Percentiles rank a stretch among this genome's conserved stretches.
These are phyloP conservation scores for Lochmaea capreae DNA, from an alignment of 2,888 invertebrate species.

Conservation along the genomic window DNA sequence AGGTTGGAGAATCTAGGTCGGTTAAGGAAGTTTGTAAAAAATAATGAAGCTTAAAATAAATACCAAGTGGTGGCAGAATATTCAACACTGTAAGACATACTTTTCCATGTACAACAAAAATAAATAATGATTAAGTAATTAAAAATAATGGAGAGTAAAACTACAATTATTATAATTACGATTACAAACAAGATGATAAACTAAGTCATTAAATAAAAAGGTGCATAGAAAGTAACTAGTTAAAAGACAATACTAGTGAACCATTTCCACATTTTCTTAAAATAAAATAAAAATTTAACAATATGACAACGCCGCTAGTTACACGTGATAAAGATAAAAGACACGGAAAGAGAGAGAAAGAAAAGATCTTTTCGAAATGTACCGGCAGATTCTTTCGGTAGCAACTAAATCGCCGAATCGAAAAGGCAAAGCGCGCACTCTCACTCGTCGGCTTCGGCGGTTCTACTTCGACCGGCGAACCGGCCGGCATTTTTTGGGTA, in stretches of 20 bases:
- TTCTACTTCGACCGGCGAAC: slow-evolving; percentile 9
- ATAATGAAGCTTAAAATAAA: too few relatives aligned
- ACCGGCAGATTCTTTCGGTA: slow-evolving; percentile 39
- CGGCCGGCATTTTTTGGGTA: slow-evolving; percentile 35
- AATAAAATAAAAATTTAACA: background rate
- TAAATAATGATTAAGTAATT: too few relatives aligned
- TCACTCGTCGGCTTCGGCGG: background rate
- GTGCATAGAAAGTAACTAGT: background rate
- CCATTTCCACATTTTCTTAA: background rate
- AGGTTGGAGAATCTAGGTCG: too few relatives aligned
- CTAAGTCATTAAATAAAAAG: too few relatives aligned
- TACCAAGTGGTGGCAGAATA: too few relatives aligned
- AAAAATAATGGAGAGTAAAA: too few relatives aligned
- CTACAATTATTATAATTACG: too few relatives aligned
- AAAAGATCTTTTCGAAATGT: slow-evolving; percentile 29
- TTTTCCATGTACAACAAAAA: too few relatives aligned
- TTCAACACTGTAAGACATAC: too few relatives aligned
- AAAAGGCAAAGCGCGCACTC: slow-evolving; percentile 33
- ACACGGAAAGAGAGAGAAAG: slow-evolving; percentile 31
- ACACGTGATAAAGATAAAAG: slow-evolving; percentile 22
- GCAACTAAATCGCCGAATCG: slow-evolving; percentile 37
- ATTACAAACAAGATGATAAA: too few relatives aligned
- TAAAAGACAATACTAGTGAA: background rate
- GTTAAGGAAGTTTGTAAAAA: too few relatives aligned
- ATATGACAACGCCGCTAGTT: slow-evolving; percentile 12